Evolutionary conservation across 2,888 invertebrate species (phyloP).

Genomic region (Melinopterus prodromus): DNA sequence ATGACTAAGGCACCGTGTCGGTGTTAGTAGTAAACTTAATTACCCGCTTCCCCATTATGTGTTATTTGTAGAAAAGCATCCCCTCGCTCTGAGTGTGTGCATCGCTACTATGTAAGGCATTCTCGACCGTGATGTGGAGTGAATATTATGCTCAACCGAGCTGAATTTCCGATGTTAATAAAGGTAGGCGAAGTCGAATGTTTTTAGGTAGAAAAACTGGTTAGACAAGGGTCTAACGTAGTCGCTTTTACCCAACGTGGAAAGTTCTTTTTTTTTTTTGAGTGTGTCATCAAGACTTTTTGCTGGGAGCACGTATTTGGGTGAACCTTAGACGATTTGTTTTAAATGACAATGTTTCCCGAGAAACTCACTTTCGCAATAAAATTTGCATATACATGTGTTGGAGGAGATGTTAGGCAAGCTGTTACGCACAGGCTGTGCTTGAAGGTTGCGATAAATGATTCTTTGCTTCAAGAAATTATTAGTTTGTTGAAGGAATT

Average conservation of each 20-base stretch:
- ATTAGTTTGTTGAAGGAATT: no score
- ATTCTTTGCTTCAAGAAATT: no score
- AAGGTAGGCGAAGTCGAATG: neutral
- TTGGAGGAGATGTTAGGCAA: neutral
- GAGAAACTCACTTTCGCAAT: neutral
- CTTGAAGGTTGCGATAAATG: no score
- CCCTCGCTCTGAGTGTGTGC: neutral
- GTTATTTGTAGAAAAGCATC: neutral
- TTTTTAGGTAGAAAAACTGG: neutral
- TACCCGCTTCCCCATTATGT: neutral
- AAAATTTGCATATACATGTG: slow-evolving; percentile 4
- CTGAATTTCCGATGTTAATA: neutral
- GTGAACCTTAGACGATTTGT: neutral
- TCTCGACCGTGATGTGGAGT: neutral
- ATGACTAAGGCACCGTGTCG: neutral
- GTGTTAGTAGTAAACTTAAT: slow-evolving; percentile 4
- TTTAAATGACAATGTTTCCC: neutral
- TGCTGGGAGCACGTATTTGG: no score
- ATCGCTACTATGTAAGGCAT: neutral
- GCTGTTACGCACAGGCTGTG: neutral
- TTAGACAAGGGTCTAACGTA: neutral
- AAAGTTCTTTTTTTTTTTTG: neutral
- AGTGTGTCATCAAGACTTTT: neutral
- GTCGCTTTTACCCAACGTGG: neutral
- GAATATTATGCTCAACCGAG: neutral